Evolutionary conservation across 2,888 invertebrate genomes (phyloP).

Genomic region (Coecobrya sp.): DNA sequence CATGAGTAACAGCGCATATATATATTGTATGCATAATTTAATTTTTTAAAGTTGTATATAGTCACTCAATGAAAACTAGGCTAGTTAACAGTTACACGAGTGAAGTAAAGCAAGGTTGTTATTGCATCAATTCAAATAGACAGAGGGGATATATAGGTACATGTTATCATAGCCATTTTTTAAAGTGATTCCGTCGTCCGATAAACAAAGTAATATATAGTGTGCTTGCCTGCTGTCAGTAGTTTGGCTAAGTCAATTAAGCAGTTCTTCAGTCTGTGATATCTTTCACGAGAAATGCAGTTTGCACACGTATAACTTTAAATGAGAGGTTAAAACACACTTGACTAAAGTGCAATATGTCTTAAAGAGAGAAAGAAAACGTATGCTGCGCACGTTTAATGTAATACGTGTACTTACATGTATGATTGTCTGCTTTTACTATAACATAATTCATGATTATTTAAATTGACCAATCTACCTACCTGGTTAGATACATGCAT

Average conservation of each 20-base stretch:
- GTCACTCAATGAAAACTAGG: constrained; percentile 62
- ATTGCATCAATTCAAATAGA: constrained; percentile 1
- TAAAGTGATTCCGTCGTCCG: background rate
- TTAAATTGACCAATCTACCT: constrained; percentile 6
- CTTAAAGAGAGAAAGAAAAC: background rate
- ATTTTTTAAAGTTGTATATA: background rate
- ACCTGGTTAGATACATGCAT: background rate
- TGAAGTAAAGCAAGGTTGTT: background rate
- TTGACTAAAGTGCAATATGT: background rate
- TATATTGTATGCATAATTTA: background rate
- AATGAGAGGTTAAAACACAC: too few relatives aligned
- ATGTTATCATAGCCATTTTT: too few relatives aligned
- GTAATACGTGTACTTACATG: background rate
- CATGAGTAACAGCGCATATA: background rate
- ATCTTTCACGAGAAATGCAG: too few relatives aligned
- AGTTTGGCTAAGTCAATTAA: background rate
- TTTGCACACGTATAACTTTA: background rate
- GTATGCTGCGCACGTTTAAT: background rate
- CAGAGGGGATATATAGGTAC: background rate
- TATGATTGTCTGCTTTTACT: background rate
- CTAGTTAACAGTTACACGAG: constrained; percentile 73
- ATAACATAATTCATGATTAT: background rate
- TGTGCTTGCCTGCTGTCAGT: background rate
- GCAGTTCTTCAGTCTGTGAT: too few relatives aligned
- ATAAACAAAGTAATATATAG: background rate